phyloP scores from a whole-genome alignment of 2,113 vertebrate species.

The Phoxinus phoxinus region DNA sequence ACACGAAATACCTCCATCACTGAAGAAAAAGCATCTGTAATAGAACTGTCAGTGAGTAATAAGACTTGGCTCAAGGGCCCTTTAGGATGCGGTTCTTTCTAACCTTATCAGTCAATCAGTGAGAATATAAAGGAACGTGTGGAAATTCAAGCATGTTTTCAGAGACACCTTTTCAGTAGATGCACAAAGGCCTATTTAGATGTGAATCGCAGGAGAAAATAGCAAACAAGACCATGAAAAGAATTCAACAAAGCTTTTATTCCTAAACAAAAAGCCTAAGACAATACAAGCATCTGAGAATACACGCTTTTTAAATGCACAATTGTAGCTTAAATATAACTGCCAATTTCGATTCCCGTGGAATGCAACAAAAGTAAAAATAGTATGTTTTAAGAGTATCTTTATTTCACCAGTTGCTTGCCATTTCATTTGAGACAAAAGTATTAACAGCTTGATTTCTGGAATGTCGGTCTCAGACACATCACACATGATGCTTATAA shows the following conservation, averaged over 20 bases:
- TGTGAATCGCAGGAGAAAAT: background rate
- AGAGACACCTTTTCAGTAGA: background rate
- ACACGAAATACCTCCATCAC: constrained; percentile 37
- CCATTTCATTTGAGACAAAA: background rate
- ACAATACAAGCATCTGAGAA: background rate
- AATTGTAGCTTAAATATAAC: background rate
- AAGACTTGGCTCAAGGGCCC: constrained; percentile 34
- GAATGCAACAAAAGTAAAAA: background rate
- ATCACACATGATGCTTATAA: background rate
- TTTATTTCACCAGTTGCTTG: background rate
- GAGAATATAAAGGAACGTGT: background rate
- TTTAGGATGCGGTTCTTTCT: constrained; percentile 16
- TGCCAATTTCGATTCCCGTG: background rate
- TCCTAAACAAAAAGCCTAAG: background rate
- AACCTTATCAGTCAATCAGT: constrained; percentile 44
- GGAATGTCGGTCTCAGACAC: background rate
- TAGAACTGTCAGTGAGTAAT: constrained; percentile 46
- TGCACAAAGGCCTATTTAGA: background rate
- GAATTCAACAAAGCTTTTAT: background rate
- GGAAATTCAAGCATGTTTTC: constrained; percentile 22
- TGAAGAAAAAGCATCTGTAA: constrained; percentile 34
- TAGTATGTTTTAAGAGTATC: background rate
- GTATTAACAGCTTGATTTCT: background rate
- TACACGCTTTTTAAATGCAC: background rate
- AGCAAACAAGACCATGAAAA: background rate